A percentile compares a stretch with the other conserved stretches of the same genome.
Conservation (phyloP, 2,888 invertebrate genomes). For the Zootermopsis nevadensis region DNA sequence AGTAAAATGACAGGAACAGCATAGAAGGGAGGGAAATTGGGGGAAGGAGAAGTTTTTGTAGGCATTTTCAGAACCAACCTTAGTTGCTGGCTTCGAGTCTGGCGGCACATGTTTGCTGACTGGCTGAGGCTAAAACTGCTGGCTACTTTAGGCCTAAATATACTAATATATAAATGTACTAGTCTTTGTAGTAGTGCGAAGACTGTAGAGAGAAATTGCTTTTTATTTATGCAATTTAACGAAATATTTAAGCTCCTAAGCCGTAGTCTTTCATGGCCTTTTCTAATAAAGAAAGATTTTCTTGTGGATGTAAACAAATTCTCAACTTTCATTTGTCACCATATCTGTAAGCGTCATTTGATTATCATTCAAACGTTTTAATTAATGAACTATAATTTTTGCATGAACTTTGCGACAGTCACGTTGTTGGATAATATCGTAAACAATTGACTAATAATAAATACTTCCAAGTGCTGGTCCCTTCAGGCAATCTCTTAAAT, state of each 20-base stretch:
- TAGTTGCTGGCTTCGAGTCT: not conserved
- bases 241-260: not conserved
- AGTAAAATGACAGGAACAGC: constrained; percentile 17
- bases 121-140: not conserved
- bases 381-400: too few relatives aligned
- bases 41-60: not conserved
- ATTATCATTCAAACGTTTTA: too few relatives aligned
- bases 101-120: not conserved
- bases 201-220: not conserved
- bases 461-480: too few relatives aligned
- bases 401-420: too few relatives aligned
- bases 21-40: not conserved
- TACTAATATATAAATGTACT: not conserved
- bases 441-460: too few relatives aligned
- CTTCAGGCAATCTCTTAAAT: too few relatives aligned
- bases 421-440: too few relatives aligned
- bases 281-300: not conserved
- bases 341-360: too few relatives aligned
- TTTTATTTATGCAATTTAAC: not conserved
- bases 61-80: not conserved
- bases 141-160: too few relatives aligned
- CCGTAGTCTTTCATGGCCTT: not conserved
- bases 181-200: not conserved
- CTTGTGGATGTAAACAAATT: not conserved
- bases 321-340: too few relatives aligned